phyloP scores from a whole-genome alignment of 2,888 invertebrate genomes.

The Bellardia pandia region DNA sequence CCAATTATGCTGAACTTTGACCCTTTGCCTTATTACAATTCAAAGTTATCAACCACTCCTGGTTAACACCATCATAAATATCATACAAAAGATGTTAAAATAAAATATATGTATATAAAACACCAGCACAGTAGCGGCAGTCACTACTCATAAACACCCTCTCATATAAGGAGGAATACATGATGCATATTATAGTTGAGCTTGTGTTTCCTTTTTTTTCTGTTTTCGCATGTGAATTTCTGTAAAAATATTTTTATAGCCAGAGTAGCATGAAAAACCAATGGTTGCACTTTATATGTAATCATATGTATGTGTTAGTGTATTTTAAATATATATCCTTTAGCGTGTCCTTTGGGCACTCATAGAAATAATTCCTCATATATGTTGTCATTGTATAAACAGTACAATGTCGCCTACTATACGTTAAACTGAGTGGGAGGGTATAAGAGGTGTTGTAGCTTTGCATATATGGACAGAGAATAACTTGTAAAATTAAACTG shows the following conservation, averaged over 20 bases:
- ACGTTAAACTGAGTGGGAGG: not conserved
- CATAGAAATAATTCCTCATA: constrained; percentile 81
- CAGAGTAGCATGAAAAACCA: constrained; percentile 61
- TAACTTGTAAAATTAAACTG: constrained; percentile 3
- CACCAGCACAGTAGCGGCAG: not conserved
- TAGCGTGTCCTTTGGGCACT: constrained; percentile 77
- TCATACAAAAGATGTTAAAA: constrained; percentile 27
- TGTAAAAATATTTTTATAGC: constrained; percentile 49
- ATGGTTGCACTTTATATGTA: constrained; percentile 49
- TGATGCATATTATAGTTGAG: constrained; percentile 6
- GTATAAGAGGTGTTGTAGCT: too few species aligned
- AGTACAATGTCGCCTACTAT: not conserved
- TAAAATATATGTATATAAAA: not conserved
- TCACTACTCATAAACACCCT: constrained; percentile 11
- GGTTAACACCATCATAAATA: constrained; percentile 20
- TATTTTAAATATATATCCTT: constrained; percentile 63
- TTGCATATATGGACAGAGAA: not conserved
- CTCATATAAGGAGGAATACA: not conserved
- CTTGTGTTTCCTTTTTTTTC: not conserved
- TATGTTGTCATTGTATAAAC: constrained; percentile 74
- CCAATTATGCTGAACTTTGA: not conserved
- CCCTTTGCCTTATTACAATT: not conserved
- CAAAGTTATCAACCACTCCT: not conserved
- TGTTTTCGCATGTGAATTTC: constrained; percentile 4
- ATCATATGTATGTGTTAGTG: not conserved